Conservation (phyloP, 2,888 invertebrate genomes). For the Gymnocheta viridis region DNA sequence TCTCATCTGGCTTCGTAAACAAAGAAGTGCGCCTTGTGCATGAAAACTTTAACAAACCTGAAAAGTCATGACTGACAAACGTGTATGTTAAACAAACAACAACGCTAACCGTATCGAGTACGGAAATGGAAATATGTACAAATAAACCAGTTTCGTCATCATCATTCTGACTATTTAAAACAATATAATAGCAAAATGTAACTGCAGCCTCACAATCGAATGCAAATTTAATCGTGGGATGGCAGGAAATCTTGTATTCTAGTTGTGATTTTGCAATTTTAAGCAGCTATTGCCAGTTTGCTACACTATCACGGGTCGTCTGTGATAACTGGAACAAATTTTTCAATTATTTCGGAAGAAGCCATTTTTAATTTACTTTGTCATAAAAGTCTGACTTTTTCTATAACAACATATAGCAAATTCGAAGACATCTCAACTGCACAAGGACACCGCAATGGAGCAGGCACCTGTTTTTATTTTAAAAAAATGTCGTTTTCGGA, state of each 20-base stretch:
- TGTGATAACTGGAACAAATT: too few relatives aligned
- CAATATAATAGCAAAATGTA: constrained; percentile 39
- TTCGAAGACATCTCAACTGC: too few relatives aligned
- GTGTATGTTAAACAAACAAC: not conserved
- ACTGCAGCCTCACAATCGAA: not conserved
- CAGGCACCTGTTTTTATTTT: too few relatives aligned
- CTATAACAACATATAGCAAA: too few relatives aligned
- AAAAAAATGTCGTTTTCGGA: too few relatives aligned
- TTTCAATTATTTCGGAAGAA: too few relatives aligned
- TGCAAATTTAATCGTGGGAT: constrained; percentile 9
- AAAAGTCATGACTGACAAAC: constrained; percentile 24
- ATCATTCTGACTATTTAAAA: constrained; percentile 19
- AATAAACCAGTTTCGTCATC: constrained; percentile 3
- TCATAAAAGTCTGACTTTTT: too few relatives aligned
- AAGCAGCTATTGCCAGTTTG: not conserved
- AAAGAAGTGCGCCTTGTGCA: constrained; percentile 3
- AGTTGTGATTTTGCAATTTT: not conserved
- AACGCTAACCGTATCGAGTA: not conserved
- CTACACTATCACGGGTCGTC: too few relatives aligned
- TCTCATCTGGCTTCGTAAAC: constrained; percentile 38
- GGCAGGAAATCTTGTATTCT: not conserved
- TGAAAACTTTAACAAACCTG: constrained; percentile 34
- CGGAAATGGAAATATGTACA: constrained; percentile 39
- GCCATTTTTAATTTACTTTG: too few relatives aligned
- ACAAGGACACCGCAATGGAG: too few relatives aligned